These are phyloP conservation scores for Charina bottae DNA, from an alignment of 2,113 vertebrate genomes.

Conservation along the genomic window DNA sequence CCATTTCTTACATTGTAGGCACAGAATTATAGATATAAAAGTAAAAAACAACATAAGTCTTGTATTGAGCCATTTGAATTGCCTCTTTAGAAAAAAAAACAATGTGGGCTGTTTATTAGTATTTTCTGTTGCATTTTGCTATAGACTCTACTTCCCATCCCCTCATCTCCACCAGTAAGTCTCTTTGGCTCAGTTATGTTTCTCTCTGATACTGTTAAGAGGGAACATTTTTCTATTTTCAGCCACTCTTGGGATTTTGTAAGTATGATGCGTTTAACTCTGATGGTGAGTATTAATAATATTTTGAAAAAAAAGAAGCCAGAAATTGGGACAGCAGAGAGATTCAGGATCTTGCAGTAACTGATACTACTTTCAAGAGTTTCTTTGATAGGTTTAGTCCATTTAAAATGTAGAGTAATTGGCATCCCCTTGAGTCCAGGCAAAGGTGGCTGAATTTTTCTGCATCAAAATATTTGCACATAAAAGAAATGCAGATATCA, in stretches of 20 bases:
- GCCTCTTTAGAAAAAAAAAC: background rate
- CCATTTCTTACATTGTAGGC: background rate
- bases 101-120: background rate
- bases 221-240: slow-evolving; percentile 31
- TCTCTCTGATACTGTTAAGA: slow-evolving; percentile 11
- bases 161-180: background rate
- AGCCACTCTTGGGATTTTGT: slow-evolving; percentile 22
- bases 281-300: slow-evolving; percentile 20
- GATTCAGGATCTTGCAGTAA: background rate
- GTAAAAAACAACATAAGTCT: background rate
- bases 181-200: background rate
- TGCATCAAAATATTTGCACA: background rate
- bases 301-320: background rate
- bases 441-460: background rate
- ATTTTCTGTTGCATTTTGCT: background rate
- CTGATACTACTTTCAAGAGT: background rate
- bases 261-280: background rate
- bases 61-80: background rate
- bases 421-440: background rate
- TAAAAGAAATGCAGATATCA: background rate
- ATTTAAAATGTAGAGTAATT: slow-evolving; percentile 16
- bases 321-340: slow-evolving; percentile 1
- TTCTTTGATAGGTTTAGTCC: background rate
- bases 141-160: background rate
- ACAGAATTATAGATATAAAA: background rate